Evolutionary conservation across 2,113 vertebrate genomes (phyloP).

Genomic region (Physeter macrocephalus): DNA sequence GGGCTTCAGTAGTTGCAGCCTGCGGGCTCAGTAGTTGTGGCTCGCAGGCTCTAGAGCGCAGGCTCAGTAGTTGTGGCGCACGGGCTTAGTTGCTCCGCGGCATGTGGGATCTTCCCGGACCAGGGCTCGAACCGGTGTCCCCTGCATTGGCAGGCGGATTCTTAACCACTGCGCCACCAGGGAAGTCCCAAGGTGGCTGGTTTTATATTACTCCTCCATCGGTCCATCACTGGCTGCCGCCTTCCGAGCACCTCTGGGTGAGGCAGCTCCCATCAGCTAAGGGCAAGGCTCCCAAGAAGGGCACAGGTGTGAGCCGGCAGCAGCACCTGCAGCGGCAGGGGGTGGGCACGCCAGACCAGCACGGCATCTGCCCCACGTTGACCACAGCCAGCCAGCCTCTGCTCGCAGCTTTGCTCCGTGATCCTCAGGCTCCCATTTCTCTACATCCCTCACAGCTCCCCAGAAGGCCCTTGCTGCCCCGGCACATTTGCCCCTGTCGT

Average conservation of each 20-base stretch:
- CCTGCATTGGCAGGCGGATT: too few relatives aligned
- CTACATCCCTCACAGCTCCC: background rate
- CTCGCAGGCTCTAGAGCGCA: too few relatives aligned
- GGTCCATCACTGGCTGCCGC: background rate
- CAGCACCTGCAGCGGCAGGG: background rate
- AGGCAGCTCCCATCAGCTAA: background rate
- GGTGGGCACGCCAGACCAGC: rapidly evolving
- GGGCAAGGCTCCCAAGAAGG: background rate
- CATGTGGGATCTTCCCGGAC: too few relatives aligned
- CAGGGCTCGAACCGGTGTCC: too few relatives aligned
- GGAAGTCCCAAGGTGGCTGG: background rate
- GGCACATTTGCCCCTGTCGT: rapidly evolving
- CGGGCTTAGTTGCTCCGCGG: too few relatives aligned
- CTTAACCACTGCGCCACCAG: too few relatives aligned
- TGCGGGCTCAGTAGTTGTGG: too few relatives aligned
- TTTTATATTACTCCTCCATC: rapidly evolving
- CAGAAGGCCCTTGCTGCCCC: background rate
- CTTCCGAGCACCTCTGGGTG: background rate
- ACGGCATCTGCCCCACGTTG: rapidly evolving
- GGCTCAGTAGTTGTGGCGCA: too few relatives aligned
- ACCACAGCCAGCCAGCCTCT: background rate
- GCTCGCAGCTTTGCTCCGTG: background rate
- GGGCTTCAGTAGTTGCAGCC: too few relatives aligned
- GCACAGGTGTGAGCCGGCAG: background rate
- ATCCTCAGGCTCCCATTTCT: too few relatives aligned